A percentile compares a stretch with the other conserved stretches of the same genome.
These are phyloP conservation scores for Lutjanus erythropterus DNA, from an alignment of 2,113 vertebrate species.

Conservation along the genomic window DNA sequence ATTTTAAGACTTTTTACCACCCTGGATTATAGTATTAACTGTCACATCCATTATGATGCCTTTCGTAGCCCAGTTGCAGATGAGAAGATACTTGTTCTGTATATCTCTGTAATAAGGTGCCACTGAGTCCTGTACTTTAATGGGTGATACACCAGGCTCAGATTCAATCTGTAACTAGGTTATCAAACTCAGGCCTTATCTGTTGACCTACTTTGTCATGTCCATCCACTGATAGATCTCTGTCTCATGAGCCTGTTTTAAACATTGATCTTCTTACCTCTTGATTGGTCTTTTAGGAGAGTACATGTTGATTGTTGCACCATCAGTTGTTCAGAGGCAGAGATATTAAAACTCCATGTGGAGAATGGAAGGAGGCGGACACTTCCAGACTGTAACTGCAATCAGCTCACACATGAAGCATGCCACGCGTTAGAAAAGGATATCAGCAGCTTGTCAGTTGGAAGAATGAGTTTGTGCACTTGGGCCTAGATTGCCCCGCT, in stretches of 20 bases:
- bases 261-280: neutral
- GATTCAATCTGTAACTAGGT: neutral
- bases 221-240: neutral
- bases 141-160: neutral
- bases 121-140: constrained; percentile 1
- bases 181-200: neutral
- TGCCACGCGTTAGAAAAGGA: constrained; percentile 22
- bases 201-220: neutral
- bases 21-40: neutral
- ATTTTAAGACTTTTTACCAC: too few relatives aligned
- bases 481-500: constrained; percentile 23
- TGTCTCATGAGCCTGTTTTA: neutral
- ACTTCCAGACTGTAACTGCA: neutral
- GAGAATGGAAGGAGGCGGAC: neutral
- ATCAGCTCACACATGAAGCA: constrained; percentile 35
- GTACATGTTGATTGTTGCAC: neutral
- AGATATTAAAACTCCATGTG: neutral
- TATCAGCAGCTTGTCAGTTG: constrained; percentile 52
- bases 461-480: constrained; percentile 50
- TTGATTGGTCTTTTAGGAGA: neutral
- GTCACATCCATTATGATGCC: neutral
- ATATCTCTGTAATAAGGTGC: neutral
- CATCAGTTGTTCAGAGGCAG: neutral
- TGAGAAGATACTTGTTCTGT: neutral
- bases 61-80: neutral